Conservation (phyloP, 2,888 invertebrate species). For the Xestobium rufovillosum region DNA sequence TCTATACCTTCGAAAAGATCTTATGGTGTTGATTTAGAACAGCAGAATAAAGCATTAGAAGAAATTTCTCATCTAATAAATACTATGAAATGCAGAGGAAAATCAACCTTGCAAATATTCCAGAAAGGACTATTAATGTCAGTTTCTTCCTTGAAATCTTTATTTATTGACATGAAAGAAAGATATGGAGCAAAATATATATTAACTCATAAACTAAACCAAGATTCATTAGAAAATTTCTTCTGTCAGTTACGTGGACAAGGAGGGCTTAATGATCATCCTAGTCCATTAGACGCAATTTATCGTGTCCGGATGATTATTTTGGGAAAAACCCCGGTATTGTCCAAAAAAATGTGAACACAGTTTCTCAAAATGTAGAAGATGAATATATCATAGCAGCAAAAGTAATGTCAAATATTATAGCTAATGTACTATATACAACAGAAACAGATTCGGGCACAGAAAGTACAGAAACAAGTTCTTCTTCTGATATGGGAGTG, state of each 20-base stretch:
- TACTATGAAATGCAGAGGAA: conserved; percentile 6
- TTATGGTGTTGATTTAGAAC: conserved; percentile 12
- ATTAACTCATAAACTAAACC: background rate
- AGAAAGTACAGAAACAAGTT: conserved; percentile 4
- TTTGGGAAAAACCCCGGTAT: conserved; percentile 8
- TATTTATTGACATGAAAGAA: conserved; percentile 10
- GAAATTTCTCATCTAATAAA: conserved; percentile 4
- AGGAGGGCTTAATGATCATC: conserved; percentile 7
- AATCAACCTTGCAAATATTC: conserved; percentile 10
- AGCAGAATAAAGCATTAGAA: conserved; percentile 11
- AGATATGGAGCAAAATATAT: background rate
- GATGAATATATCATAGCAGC: conserved; percentile 5
- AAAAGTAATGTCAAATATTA: conserved; percentile 4
- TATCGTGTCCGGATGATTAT: conserved; percentile 9
- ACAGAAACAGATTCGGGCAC: background rate
- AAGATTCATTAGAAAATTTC: conserved; percentile 2
- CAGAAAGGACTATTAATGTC: conserved; percentile 11
- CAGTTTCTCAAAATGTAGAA: background rate
- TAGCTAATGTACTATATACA: background rate
- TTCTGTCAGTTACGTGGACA: conserved; percentile 7
- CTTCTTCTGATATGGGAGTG: no score
- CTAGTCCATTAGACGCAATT: conserved; percentile 7
- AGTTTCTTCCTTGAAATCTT: conserved; percentile 8
- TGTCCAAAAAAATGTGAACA: conserved; percentile 7
- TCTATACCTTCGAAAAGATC: conserved; percentile 7